These are phyloP conservation scores for Corythornis vintsioides DNA, from an alignment of 2,113 vertebrate species.

Conservation along the genomic window DNA sequence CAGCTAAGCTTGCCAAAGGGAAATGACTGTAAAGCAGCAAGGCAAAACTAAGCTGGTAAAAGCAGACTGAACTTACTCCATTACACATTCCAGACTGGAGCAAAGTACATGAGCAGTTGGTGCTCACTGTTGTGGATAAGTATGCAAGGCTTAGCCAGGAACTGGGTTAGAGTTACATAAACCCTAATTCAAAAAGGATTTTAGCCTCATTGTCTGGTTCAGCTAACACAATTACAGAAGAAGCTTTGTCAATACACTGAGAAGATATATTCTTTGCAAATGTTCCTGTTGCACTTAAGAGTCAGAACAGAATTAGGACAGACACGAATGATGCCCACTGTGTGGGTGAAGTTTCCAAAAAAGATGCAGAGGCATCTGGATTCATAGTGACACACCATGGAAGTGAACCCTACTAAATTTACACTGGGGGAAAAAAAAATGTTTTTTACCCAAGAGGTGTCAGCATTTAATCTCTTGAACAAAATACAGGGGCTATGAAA, in stretches of 20 bases:
- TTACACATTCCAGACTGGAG: neutral
- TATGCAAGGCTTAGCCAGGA: slow-evolving; percentile 2
- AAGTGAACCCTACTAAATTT: neutral
- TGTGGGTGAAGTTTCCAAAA: neutral
- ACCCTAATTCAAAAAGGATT: slow-evolving; percentile 38
- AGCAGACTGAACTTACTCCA: neutral
- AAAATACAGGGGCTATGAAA: neutral
- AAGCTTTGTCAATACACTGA: slow-evolving; percentile 46
- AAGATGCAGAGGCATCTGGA: neutral
- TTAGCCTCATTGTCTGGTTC: slow-evolving; percentile 2
- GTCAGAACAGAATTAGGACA: neutral
- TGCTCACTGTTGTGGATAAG: neutral
- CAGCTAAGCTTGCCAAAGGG: neutral
- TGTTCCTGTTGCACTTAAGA: neutral
- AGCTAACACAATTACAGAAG: slow-evolving; percentile 51
- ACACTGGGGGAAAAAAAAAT: neutral
- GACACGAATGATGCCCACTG: neutral
- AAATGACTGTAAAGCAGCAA: neutral
- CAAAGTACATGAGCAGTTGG: neutral
- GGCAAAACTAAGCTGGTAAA: neutral
- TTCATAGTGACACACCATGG: neutral
- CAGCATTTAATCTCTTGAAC: neutral
- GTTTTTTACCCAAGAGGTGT: neutral
- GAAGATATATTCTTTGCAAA: slow-evolving; percentile 37
- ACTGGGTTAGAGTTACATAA: slow-evolving; percentile 45